These are phyloP conservation scores for Paguma larvata DNA, from an alignment of 2,797 vertebrate genomes.

Conservation along the genomic window DNA sequence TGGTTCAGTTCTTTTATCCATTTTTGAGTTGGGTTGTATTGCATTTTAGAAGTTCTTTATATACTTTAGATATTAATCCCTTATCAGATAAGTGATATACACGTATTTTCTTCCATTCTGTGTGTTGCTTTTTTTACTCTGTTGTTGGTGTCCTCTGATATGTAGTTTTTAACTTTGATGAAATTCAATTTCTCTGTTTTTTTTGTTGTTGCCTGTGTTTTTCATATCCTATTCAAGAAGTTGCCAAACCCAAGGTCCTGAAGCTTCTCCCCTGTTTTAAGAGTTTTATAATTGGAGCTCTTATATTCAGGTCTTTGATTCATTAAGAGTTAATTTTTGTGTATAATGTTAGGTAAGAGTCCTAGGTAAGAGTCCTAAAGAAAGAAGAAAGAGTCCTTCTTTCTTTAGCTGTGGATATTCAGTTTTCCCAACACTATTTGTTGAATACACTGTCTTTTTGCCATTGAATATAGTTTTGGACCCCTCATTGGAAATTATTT, in stretches of 20 bases:
- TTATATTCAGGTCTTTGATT: not conserved
- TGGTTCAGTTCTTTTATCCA: not conserved
- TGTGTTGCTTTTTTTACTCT: conserved; percentile 3
- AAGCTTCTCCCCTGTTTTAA: not conserved
- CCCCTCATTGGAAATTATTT: not conserved
- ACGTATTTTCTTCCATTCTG: not conserved
- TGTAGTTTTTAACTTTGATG: not conserved
- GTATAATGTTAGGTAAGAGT: not conserved
- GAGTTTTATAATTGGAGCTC: not conserved
- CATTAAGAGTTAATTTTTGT: not conserved
- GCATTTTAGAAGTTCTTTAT: not conserved
- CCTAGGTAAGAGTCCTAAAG: not conserved
- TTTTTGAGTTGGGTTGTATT: not conserved
- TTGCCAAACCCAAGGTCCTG: not conserved
- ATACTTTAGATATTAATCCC: not conserved
- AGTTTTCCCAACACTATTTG: not conserved
- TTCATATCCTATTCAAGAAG: not conserved
- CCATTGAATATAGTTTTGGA: not conserved
- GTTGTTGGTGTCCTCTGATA: not conserved
- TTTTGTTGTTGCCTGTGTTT: not conserved
- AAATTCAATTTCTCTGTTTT: not conserved
- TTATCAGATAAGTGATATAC: not conserved
- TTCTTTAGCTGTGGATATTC: not conserved
- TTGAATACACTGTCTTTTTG: not conserved
- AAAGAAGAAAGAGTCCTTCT: no score